A percentile compares a stretch with the other conserved stretches of the same genome.
phyloP scores from a whole-genome alignment of 2,113 vertebrate genomes.

The Gambusia holbrooki region DNA sequence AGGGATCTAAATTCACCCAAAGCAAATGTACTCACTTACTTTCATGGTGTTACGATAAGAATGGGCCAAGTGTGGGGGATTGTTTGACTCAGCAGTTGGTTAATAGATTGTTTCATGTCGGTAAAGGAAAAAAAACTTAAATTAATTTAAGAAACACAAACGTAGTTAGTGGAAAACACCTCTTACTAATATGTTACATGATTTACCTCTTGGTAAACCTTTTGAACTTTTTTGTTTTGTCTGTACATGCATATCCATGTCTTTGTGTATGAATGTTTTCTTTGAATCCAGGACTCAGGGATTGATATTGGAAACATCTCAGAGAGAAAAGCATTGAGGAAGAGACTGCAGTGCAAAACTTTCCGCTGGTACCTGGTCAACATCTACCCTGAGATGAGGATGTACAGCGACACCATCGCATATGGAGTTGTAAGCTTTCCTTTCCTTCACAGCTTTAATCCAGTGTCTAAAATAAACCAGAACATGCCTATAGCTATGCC shows the following conservation, averaged over 20 bases:
- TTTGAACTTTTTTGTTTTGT: slow-evolving; percentile 22
- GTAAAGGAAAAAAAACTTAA: neutral
- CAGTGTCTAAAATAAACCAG: slow-evolving; percentile 25
- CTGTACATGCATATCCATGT: neutral
- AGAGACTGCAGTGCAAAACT: slow-evolving; percentile 95
- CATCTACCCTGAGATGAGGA: slow-evolving; percentile 97
- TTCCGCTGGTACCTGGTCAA: slow-evolving; percentile 98
- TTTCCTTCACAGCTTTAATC: slow-evolving; percentile 33
- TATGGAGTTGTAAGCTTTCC: slow-evolving; percentile 91
- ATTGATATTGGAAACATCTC: slow-evolving; percentile 97
- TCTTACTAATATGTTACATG: slow-evolving; percentile 19
- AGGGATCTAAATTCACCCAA: neutral
- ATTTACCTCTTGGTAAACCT: slow-evolving; percentile 30
- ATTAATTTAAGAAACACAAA: neutral
- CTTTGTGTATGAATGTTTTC: slow-evolving; percentile 1
- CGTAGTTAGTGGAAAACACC: neutral
- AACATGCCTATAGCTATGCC: slow-evolving; percentile 24
- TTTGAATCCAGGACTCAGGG: slow-evolving; percentile 87
- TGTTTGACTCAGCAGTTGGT: too few species aligned
- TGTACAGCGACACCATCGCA: slow-evolving; percentile 93
- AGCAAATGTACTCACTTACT: neutral
- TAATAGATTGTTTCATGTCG: neutral
- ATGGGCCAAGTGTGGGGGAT: too few species aligned
- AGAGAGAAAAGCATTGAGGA: slow-evolving; percentile 92
- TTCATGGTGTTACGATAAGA: neutral